Percentiles rank a stretch among this genome's conserved stretches.
Conservation (phyloP, 2,888 invertebrate species). For the Drosophila silvestris region DNA sequence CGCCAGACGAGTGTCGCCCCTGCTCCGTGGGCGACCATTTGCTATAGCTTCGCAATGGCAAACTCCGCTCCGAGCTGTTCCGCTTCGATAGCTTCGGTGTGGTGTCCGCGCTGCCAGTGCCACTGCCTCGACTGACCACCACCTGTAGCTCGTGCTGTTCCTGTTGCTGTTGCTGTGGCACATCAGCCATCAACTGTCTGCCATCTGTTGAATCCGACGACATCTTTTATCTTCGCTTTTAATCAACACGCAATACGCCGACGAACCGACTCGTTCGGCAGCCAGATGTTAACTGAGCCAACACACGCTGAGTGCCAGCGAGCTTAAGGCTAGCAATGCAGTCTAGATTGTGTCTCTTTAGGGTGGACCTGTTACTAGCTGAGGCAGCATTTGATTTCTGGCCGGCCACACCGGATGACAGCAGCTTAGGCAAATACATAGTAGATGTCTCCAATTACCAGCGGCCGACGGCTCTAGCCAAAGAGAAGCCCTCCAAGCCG, state of each 20-base stretch:
- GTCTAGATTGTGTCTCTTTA: constrained; percentile 32
- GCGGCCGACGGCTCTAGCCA: constrained; percentile 31
- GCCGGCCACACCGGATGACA: constrained; percentile 23
- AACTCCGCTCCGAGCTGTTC: constrained; percentile 83
- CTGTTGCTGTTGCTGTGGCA: constrained; percentile 40
- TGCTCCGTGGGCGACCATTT: constrained; percentile 87
- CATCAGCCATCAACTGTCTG: constrained; percentile 36
- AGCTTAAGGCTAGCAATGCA: constrained; percentile 23
- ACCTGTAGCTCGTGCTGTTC: constrained; percentile 65
- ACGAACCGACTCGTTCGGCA: constrained; percentile 58
- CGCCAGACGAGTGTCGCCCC: constrained; percentile 92
- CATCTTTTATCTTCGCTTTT: constrained; percentile 38
- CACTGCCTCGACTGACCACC: constrained; percentile 38
- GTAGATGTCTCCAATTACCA: constrained; percentile 48
- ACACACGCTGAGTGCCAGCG: constrained; percentile 17
- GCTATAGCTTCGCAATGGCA: constrained; percentile 85
- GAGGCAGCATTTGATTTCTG: constrained; percentile 46
- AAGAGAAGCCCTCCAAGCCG: constrained; percentile 73
- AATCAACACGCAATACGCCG: constrained; percentile 10
- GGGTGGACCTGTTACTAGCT: constrained; percentile 35
- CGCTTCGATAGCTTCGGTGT: constrained; percentile 77
- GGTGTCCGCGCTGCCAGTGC: constrained; percentile 49
- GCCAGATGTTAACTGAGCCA: constrained; percentile 59
- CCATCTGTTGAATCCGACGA: constrained; percentile 56
- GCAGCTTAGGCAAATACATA: constrained; percentile 22